phyloP scores from a whole-genome alignment of 2,888 invertebrate genomes.

The Drosophila differens region DNA sequence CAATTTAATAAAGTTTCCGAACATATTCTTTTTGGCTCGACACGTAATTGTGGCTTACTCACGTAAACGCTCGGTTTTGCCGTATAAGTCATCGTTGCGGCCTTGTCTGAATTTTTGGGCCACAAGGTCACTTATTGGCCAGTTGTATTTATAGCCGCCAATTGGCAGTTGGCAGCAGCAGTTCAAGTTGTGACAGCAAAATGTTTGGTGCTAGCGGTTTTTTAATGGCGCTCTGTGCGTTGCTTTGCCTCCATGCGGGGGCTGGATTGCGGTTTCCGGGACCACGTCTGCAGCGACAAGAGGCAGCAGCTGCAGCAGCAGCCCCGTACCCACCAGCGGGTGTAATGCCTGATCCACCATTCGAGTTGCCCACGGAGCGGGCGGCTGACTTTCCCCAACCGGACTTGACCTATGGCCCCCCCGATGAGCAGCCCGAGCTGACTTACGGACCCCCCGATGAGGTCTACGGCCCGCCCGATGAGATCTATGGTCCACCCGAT shows the following conservation, averaged over 20 bases:
- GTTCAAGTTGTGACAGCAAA: constrained; percentile 57
- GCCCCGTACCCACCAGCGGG: constrained; percentile 82
- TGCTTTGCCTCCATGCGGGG: constrained; percentile 26
- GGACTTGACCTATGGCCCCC: constrained; percentile 71
- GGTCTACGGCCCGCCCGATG: constrained; percentile 67
- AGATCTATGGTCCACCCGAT: constrained; percentile 55
- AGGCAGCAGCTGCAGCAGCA: constrained; percentile 42
- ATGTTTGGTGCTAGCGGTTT: constrained; percentile 47
- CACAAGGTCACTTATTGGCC: constrained; percentile 48
- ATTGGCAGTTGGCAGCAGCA: constrained; percentile 33
- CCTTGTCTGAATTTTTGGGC: constrained; percentile 59
- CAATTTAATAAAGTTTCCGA: constrained; percentile 51
- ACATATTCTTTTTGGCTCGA: constrained; percentile 32
- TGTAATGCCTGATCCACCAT: constrained; percentile 74
- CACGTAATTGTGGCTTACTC: constrained; percentile 42
- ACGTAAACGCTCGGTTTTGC: constrained; percentile 63
- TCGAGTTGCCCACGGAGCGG: constrained; percentile 78
- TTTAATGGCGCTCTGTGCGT: constrained; percentile 37
- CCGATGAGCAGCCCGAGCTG: constrained; percentile 65
- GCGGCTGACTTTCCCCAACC: constrained; percentile 63
- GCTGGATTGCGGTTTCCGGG: constrained; percentile 73
- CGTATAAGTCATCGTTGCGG: constrained; percentile 66
- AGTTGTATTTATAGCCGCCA: constrained; percentile 57
- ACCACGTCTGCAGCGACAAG: constrained; percentile 70
- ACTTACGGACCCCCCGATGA: constrained; percentile 76